These are phyloP conservation scores for Glossosoma conforme DNA, from an alignment of 1,140 invertebrate genomes.

Conservation along the genomic window DNA sequence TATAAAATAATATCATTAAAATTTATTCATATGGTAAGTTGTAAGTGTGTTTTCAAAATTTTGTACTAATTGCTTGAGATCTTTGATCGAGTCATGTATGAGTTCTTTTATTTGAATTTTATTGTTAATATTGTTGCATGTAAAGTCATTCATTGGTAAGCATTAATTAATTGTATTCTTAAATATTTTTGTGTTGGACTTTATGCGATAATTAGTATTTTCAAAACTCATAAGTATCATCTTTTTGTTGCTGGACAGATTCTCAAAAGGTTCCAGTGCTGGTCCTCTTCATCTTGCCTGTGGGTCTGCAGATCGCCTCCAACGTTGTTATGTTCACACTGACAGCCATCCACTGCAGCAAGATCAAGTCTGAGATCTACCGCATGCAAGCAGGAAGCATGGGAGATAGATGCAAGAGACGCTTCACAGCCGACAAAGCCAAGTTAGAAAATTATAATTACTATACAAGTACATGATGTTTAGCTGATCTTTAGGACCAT, in stretches of 20 bases:
- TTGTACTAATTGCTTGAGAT: too few relatives aligned
- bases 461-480: too few relatives aligned
- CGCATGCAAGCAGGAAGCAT: slow-evolving; percentile 52
- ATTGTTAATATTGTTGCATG: too few relatives aligned
- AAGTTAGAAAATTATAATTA: slow-evolving; percentile 49
- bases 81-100: too few relatives aligned
- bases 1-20: too few relatives aligned
- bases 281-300: slow-evolving; percentile 59
- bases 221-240: background rate
- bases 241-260: slow-evolving; percentile 3
- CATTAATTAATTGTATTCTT: background rate
- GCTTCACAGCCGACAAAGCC: slow-evolving; percentile 59
- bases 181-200: background rate
- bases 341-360: slow-evolving; percentile 60
- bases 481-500: too few relatives aligned
- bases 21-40: too few relatives aligned
- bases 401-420: slow-evolving; percentile 46
- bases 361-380: slow-evolving; percentile 64
- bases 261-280: slow-evolving; percentile 9
- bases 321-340: slow-evolving; percentile 64
- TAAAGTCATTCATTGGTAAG: too few relatives aligned
- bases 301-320: slow-evolving; percentile 54
- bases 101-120: too few relatives aligned
- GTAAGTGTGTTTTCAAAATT: too few relatives aligned
- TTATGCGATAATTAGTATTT: too few relatives aligned